Evolutionary conservation across 2,797 vertebrate genomes (phyloP), one percentile per base, ranked within the genome.

Genomic region (Orientallactaga sibirica): DNA sequence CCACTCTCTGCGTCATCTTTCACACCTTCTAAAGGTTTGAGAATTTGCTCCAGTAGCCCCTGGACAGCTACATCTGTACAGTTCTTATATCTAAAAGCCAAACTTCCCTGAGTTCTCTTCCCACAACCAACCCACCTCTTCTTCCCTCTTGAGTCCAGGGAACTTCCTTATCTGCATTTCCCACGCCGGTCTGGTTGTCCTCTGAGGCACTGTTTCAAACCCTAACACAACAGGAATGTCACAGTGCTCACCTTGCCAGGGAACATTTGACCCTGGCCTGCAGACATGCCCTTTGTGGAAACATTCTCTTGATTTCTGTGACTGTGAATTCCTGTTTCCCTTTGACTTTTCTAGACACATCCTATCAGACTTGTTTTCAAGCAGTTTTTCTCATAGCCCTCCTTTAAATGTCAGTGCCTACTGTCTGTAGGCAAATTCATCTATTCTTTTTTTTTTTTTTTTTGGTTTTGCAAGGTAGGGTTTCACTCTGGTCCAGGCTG

Each of bases 1-100:
- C 58, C 12, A 58, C 24, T 41, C 33, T 90, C 68, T 7, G n/a
- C 33, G 66, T 41, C 66, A 2, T 7, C 48, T 70, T 33, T 66
- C n/a, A 9, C 24, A n/a, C 68, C 79, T 84, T 73, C 80, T 62
- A 29, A 18, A 66, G 27, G 61, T 18, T 62, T 29, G 33, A 66
- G 74, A 0, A 43, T n/a, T 76, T 67, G 58, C 16, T 66, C 67
- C 61, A n/a, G 33, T 22, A 25, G 81, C n/a, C 7, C 4, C 0
- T 1, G 18, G 20, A 24, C 3, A n/a, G 43, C 20, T n/a, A 11
- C 48, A 24, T 43, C 10, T 10, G 41, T 22, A 11, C 74, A 15
- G 71, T 29, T 73, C 64, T 55, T 41, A 18, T 24, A 24, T 70
- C 67, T 93, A 55, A 88, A 93, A 83, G 37, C 22, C 67, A 79